Evolutionary conservation across 2,888 invertebrate species (phyloP).

Genomic region (Cheilosia pagana): DNA sequence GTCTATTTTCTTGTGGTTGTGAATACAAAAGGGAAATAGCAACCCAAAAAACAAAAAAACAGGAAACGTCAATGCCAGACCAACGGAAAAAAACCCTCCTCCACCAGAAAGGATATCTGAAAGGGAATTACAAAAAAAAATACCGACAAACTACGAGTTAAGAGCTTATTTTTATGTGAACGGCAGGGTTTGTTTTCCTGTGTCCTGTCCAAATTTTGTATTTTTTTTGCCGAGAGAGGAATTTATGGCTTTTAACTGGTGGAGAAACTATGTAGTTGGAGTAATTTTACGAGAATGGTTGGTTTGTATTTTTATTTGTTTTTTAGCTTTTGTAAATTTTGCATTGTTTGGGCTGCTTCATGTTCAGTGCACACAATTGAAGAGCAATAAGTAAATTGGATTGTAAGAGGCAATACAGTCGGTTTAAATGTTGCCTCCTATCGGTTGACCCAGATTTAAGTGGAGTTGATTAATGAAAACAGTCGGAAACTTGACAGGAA

Average conservation of each 20-base stretch:
- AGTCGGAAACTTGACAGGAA: background rate
- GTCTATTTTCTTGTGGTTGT: conserved; percentile 47
- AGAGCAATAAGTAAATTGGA: conserved; percentile 39
- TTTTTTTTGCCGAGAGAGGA: conserved; percentile 1
- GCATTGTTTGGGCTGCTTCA: conserved; percentile 6
- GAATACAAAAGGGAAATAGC: conserved; percentile 11
- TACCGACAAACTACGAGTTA: conserved; percentile 37
- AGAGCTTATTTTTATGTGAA: conserved; percentile 45
- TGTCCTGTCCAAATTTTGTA: conserved; percentile 22
- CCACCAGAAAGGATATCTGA: too few species aligned
- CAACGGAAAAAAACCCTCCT: conserved; percentile 7
- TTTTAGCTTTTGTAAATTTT: background rate
- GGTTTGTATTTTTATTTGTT: conserved; percentile 5
- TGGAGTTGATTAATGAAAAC: conserved; percentile 23
- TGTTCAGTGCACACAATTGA: conserved; percentile 48
- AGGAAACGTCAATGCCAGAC: conserved; percentile 31
- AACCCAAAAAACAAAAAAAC: conserved; percentile 7
- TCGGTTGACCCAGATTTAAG: conserved; percentile 35
- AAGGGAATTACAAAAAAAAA: conserved; percentile 17
- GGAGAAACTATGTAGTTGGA: conserved; percentile 43
- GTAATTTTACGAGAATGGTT: conserved; percentile 50
- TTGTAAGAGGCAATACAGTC: background rate
- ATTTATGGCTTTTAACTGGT: conserved; percentile 25
- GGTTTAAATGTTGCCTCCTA: background rate
- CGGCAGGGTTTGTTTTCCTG: conserved; percentile 34